Percentiles rank a stretch among this genome's conserved stretches.
These are phyloP conservation scores for Sinohyriopsis cumingii DNA, from an alignment of 2,888 invertebrate genomes.

Conservation along the genomic window DNA sequence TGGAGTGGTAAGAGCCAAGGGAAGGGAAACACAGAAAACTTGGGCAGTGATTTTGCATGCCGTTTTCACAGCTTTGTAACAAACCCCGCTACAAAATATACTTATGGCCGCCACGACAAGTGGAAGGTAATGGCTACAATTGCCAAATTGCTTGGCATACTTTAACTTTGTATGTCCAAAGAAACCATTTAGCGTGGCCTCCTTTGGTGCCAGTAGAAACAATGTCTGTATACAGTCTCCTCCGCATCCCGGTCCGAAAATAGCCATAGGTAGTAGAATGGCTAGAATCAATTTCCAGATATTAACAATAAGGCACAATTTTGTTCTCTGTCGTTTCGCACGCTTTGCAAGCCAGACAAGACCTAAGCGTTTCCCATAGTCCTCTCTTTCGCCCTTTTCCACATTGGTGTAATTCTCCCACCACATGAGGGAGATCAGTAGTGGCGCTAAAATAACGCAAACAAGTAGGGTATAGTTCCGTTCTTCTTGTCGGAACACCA, in stretches of 20 bases:
- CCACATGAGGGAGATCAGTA: conserved; percentile 90
- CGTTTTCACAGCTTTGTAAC: conserved; percentile 49
- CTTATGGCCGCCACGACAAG: conserved; percentile 46
- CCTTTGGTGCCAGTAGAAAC: conserved; percentile 24
- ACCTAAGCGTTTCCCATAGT: conserved; percentile 5
- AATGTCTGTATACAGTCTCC: conserved; percentile 32
- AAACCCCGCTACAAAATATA: conserved; percentile 41
- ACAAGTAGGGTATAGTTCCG: conserved; percentile 75
- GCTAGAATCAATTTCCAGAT: conserved; percentile 53
- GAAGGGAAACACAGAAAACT: conserved; percentile 46
- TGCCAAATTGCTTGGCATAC: conserved; percentile 8
- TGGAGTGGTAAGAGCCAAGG: conserved; percentile 47
- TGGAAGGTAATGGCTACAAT: conserved; percentile 41
- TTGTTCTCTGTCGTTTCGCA: conserved; percentile 34
- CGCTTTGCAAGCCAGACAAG: conserved; percentile 28
- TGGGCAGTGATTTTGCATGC: conserved; percentile 58
- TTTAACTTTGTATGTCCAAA: conserved; percentile 24
- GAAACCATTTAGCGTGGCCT: conserved; percentile 19
- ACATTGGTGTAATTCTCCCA: conserved; percentile 94
- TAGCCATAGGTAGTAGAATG: conserved; percentile 35
- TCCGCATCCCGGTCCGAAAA: conserved; percentile 31
- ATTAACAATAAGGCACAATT: conserved; percentile 25
- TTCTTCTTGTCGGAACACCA: conserved; percentile 7
- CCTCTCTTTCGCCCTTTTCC: conserved; percentile 22
- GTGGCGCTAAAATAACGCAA: conserved; percentile 77